Percentiles rank a stretch among this genome's conserved stretches.
phyloP scores from a whole-genome alignment of 2,888 invertebrate species.

The Amaurobius ferox region DNA sequence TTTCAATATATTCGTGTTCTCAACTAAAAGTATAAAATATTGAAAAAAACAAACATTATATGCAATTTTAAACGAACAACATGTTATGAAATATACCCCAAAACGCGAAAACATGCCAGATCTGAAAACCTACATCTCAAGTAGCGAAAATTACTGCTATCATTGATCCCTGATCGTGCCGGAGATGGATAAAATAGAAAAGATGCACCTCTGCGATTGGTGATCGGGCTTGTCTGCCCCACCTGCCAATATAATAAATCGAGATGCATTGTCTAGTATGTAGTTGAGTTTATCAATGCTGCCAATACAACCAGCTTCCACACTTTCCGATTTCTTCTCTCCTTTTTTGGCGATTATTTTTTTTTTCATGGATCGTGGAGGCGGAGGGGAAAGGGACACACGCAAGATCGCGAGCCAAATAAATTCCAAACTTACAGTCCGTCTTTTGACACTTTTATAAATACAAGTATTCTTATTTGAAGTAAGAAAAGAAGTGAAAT shows the following conservation, averaged over 20 bases:
- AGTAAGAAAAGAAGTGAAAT: slow-evolving; percentile 42
- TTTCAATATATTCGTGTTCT: too few species aligned
- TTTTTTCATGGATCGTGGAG: not conserved
- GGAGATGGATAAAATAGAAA: slow-evolving; percentile 69
- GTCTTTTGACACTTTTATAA: slow-evolving; percentile 67
- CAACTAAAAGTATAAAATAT: too few species aligned
- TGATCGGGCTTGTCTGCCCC: slow-evolving; percentile 67
- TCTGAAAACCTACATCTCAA: slow-evolving; percentile 7
- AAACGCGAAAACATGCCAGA: not conserved
- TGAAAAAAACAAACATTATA: too few species aligned
- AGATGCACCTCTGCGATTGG: slow-evolving; percentile 68
- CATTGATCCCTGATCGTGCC: slow-evolving; percentile 69
- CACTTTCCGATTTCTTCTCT: not conserved
- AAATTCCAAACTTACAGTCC: slow-evolving; percentile 63
- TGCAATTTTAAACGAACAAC: too few species aligned
- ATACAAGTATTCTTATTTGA: slow-evolving; percentile 22
- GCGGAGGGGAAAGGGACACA: slow-evolving; percentile 17
- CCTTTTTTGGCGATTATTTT: not conserved
- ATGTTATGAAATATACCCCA: slow-evolving; percentile 37
- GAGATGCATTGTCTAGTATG: slow-evolving; percentile 48
- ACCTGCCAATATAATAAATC: slow-evolving; percentile 72
- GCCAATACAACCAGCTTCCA: slow-evolving; percentile 63
- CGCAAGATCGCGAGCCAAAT: slow-evolving; percentile 67
- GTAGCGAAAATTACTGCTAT: slow-evolving; percentile 69
- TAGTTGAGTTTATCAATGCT: slow-evolving; percentile 59